These are phyloP conservation scores for Scaptomyza hsui DNA, from an alignment of 1,140 invertebrate genomes.

Conservation along the genomic window DNA sequence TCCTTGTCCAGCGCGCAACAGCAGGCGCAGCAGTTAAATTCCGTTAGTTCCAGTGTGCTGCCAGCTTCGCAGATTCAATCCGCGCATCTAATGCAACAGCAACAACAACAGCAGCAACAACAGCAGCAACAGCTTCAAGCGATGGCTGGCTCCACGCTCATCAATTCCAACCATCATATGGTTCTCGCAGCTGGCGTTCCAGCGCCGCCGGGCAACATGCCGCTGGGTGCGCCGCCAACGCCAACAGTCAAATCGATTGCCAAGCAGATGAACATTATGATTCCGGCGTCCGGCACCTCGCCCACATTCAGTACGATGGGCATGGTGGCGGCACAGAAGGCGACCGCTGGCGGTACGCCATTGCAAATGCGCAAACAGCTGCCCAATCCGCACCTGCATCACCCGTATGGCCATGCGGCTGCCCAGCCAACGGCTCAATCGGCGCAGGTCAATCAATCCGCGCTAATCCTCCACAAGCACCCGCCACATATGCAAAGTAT, in stretches of 20 bases:
- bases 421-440: conserved; percentile 14
- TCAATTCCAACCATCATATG: conserved; percentile 76
- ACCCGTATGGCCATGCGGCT: conserved; percentile 64
- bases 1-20: conserved; percentile 12
- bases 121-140: conserved; percentile 76
- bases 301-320: conserved; percentile 81
- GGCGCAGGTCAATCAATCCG: conserved; percentile 45
- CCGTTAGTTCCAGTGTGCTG: conserved; percentile 29
- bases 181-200: conserved; percentile 43
- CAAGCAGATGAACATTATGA: conserved; percentile 82
- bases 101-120: conserved; percentile 63
- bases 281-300: conserved; percentile 56
- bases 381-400: conserved; percentile 82
- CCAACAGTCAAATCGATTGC: conserved; percentile 81
- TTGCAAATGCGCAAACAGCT: conserved; percentile 77
- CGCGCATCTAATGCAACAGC: conserved; percentile 42
- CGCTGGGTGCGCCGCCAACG: conserved; percentile 75
- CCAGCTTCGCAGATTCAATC: conserved; percentile 44
- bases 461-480: conserved; percentile 77
- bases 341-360: conserved; percentile 54
- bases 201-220: conserved; percentile 57
- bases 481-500: conserved; percentile 86
- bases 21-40: conserved; percentile 14
- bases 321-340: conserved; percentile 75
- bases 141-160: conserved; percentile 71